These are phyloP conservation scores for Phytoseiulus persimilis DNA, from an alignment of 2,888 invertebrate genomes.

Conservation along the genomic window DNA sequence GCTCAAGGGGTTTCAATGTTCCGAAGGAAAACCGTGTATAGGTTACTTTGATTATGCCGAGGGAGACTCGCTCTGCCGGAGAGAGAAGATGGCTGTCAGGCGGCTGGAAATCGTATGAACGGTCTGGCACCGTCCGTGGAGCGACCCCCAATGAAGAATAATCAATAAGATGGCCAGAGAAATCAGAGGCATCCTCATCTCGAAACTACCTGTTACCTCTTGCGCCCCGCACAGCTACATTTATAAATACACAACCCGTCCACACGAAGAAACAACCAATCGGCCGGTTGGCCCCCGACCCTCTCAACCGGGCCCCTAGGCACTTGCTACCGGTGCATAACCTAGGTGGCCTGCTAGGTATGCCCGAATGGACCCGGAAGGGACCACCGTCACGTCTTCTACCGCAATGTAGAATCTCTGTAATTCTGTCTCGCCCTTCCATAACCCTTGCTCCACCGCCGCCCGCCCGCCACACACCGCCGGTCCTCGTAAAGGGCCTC, in stretches of 20 bases:
- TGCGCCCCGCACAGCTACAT: not conserved
- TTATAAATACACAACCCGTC: not conserved
- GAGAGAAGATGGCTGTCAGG: not conserved
- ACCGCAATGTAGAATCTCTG: not conserved
- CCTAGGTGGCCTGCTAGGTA: too few species aligned
- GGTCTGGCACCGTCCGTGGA: not conserved
- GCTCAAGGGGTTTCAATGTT: not conserved
- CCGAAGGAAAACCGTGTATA: not conserved
- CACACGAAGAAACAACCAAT: not conserved
- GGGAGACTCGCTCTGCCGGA: not conserved
- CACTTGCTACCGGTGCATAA: too few species aligned
- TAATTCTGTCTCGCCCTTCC: not conserved
- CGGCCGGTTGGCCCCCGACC: too few species aligned
- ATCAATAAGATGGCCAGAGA: conserved; percentile 19
- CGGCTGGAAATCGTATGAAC: not conserved
- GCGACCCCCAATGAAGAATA: conserved; percentile 17
- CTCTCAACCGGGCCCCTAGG: too few species aligned
- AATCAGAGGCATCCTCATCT: conserved; percentile 22
- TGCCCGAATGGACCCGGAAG: too few species aligned
- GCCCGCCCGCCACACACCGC: not conserved
- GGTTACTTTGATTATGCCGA: not conserved
- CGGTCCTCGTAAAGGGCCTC: too few species aligned
- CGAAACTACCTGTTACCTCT: not conserved
- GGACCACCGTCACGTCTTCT: not conserved
- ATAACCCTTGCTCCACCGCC: not conserved